Percentiles rank a stretch among this genome's conserved stretches.
These are phyloP conservation scores for Girardia tigrina DNA, from an alignment of 2,888 invertebrate species.

Conservation along the genomic window DNA sequence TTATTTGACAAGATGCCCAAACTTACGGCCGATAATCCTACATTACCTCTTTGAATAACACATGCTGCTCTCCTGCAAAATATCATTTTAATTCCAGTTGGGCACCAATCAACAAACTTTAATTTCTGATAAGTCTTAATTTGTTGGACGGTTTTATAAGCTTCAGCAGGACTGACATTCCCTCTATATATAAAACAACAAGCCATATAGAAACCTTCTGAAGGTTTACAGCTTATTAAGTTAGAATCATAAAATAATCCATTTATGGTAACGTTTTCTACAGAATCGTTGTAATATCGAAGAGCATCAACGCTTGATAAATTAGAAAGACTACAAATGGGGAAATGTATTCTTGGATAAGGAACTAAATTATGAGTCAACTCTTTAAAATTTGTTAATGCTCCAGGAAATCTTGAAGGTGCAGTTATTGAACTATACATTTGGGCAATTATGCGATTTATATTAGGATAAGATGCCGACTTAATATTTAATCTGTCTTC, in stretches of 20 bases:
- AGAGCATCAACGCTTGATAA: slow-evolving; percentile 10
- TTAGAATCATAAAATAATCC: slow-evolving; percentile 36
- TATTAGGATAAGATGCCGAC: neutral
- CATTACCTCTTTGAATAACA: slow-evolving; percentile 17
- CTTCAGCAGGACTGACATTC: slow-evolving; percentile 32
- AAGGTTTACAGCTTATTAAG: slow-evolving; percentile 36
- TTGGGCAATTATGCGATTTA: slow-evolving; percentile 17
- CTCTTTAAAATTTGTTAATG: slow-evolving; percentile 33
- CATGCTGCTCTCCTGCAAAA: neutral
- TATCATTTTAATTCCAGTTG: slow-evolving; percentile 36
- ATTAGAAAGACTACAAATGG: slow-evolving; percentile 35
- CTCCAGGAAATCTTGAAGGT: neutral
- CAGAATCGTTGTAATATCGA: slow-evolving; percentile 26
- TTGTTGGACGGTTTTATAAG: slow-evolving; percentile 27
- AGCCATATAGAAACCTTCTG: slow-evolving; percentile 38
- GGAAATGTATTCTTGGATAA: slow-evolving; percentile 38
- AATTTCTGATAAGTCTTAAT: slow-evolving; percentile 30
- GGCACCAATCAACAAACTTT: slow-evolving; percentile 37
- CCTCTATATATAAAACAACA: slow-evolving; percentile 39
- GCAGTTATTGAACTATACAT: neutral
- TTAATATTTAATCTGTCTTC: neutral
- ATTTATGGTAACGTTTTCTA: slow-evolving; percentile 31
- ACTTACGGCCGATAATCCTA: neutral
- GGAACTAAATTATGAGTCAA: slow-evolving; percentile 37
- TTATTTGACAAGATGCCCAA: slow-evolving; percentile 27